Evolutionary conservation across 1,140 invertebrate species (phyloP).

Genomic region (Dolichoris vasculosae): DNA sequence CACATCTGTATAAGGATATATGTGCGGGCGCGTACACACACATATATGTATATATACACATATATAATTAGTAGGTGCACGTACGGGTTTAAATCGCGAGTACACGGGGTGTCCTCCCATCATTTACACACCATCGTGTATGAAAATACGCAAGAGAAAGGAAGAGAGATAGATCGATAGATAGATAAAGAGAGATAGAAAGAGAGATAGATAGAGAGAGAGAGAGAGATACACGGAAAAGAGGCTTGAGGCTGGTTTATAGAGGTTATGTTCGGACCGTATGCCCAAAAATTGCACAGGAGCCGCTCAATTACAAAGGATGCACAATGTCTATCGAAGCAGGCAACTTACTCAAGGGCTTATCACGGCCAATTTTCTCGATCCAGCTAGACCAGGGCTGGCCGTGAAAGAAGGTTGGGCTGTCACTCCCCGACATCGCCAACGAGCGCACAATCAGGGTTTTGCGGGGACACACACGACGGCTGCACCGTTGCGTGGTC

Average conservation of each 20-base stretch:
- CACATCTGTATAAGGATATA: background rate
- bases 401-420: constrained; percentile 74
- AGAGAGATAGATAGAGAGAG: constrained; percentile 7
- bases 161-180: background rate
- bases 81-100: background rate
- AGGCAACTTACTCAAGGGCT: constrained; percentile 70
- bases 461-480: background rate
- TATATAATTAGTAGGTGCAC: background rate
- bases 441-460: constrained; percentile 7
- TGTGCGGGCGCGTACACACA: background rate
- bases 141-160: background rate
- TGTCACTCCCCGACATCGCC: constrained; percentile 74
- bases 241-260: background rate
- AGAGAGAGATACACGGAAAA: background rate
- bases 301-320: constrained; percentile 8
- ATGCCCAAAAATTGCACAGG: background rate
- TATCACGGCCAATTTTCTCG: constrained; percentile 72
- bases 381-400: constrained; percentile 75
- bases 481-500: background rate
- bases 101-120: constrained; percentile 8
- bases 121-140: background rate
- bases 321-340: background rate
- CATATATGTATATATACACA: background rate
- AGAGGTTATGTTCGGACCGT: constrained; percentile 42
- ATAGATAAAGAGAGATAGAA: background rate